Evolutionary conservation across 1,140 invertebrate species (phyloP), one percentile per base, ranked within the genome.

Genomic region (Brachionus sp.): DNA sequence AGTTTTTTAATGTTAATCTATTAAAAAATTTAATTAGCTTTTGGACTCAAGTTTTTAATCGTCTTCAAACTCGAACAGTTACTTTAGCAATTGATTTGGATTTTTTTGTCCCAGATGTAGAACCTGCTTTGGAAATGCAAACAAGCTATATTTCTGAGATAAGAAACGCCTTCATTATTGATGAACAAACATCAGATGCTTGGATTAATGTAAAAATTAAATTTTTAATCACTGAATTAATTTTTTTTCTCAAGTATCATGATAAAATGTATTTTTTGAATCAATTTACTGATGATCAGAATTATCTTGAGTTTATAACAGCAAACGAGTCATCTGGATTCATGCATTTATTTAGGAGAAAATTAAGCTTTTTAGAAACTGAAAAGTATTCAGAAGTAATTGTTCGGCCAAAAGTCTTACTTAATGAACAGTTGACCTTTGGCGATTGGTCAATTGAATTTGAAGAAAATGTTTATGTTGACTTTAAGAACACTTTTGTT

Each of bases 321-420:
- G 94, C 94, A 0, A 95, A 93, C 64, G 95, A 98, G 89, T 93
- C 95, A 87, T 93, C 93, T 0, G 95, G 95, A n/a, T 96, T 92
- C 86, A 90, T 95, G 62, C 96, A 98, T 89, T 90, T 98, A 29
- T 97, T 97, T 25, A 33, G 44, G 5, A 3, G 16, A 25, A 75
- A 75, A 75, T 23, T 75, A 19, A 35, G 44, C 23, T 16, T 23
- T 29, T 23, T 39, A 57, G 77, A 80, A 1, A 5, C 57, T 5
- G 50, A 33, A n/a, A 19, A 80, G 13, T 42, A 29, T 25, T 66
- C 50, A 23, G 29, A 57, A 1, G 33, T 25, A 42, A 53, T 80
- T 62, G 12, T 29, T 23, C 16, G 16, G 44, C 19, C 39, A 19
- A 75, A 84, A 77, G 64, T 82, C n/a, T 37, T 82, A 35, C 12